Conservation (phyloP, 2,797 vertebrate species). For the Onychomys leucogaster region DNA sequence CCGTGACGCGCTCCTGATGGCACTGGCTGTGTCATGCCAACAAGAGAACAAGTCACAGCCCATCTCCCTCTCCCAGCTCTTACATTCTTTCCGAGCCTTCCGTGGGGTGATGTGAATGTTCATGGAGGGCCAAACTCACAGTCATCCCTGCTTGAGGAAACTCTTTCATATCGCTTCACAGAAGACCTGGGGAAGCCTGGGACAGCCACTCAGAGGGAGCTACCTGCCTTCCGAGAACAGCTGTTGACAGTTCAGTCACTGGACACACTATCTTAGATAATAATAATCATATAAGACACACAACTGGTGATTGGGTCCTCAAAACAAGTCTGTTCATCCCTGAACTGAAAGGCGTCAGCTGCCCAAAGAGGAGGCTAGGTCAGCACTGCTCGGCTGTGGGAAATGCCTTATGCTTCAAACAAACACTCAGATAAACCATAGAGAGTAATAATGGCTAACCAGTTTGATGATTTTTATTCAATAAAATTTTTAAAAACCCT, state of each 20-base stretch:
- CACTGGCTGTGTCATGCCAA: not conserved
- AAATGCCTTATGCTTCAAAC: not conserved
- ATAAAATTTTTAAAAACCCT: not conserved
- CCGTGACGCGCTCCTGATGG: too few species aligned
- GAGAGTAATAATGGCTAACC: not conserved
- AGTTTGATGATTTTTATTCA: not conserved
- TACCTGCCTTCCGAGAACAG: not conserved
- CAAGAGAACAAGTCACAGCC: not conserved
- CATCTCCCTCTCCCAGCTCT: not conserved
- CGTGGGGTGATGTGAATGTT: fast-evolving
- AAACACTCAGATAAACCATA: not conserved
- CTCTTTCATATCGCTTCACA: not conserved
- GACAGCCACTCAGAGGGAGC: fast-evolving
- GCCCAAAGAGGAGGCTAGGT: not conserved
- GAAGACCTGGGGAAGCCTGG: fast-evolving
- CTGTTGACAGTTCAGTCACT: not conserved
- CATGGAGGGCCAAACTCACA: not conserved
- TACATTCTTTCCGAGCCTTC: not conserved
- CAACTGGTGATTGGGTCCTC: not conserved
- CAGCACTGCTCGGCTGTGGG: not conserved
- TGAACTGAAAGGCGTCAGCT: not conserved
- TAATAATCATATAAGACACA: not conserved
- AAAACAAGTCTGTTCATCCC: not conserved
- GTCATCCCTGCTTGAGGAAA: not conserved
- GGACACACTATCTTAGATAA: not conserved